Percentiles rank a stretch among this genome's conserved stretches.
phyloP scores from a whole-genome alignment of 1,140 invertebrate species.

The Zaprionus lachaisei region DNA sequence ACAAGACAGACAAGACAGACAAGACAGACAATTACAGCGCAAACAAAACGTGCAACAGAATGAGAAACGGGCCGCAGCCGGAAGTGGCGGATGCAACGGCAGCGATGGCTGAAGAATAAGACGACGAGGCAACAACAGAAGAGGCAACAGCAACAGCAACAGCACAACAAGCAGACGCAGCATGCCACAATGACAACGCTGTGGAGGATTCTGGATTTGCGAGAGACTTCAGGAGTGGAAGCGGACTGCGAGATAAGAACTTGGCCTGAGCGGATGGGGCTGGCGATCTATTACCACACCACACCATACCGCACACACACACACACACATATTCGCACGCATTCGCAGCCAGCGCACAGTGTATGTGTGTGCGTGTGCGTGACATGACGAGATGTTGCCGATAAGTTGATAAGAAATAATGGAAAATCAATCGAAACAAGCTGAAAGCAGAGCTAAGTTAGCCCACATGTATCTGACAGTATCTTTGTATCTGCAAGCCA shows the following conservation, averaged over 20 bases:
- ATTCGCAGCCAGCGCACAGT: conserved; percentile 21
- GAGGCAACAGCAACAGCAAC: background rate
- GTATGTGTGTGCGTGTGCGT: background rate
- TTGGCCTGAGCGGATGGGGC: conserved; percentile 56
- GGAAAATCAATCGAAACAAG: background rate
- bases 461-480: background rate
- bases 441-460: background rate
- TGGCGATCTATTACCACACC: conserved; percentile 72
- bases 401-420: conserved; percentile 10
- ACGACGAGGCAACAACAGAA: conserved; percentile 18
- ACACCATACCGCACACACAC: conserved; percentile 36
- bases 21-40: conserved; percentile 74
- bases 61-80: conserved; percentile 50
- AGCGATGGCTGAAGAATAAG: conserved; percentile 47
- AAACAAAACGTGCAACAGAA: conserved; percentile 75
- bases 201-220: conserved; percentile 3
- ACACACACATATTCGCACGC: no score
- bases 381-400: conserved; percentile 12
- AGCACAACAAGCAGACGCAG: conserved; percentile 20
- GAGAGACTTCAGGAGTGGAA: conserved; percentile 15
- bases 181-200: conserved; percentile 34
- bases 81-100: conserved; percentile 57
- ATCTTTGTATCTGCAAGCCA: background rate
- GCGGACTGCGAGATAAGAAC: conserved; percentile 64
- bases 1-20: background rate